These are phyloP conservation scores for Iselma pallidipennis DNA, from an alignment of 2,888 invertebrate species.

Conservation along the genomic window DNA sequence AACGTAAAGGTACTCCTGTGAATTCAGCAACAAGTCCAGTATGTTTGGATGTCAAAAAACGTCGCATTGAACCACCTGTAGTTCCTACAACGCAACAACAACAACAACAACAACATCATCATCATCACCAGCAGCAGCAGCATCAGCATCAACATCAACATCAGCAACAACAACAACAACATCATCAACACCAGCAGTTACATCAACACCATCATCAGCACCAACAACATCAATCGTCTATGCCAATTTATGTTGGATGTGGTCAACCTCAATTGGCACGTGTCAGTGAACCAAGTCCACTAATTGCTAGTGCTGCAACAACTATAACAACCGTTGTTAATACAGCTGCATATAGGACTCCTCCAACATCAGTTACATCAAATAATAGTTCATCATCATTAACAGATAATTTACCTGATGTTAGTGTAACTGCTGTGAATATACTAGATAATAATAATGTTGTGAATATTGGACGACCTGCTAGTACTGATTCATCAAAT, in stretches of 20 bases:
- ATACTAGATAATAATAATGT: slow-evolving; percentile 55
- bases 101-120: slow-evolving; percentile 31
- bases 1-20: slow-evolving; percentile 64
- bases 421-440: slow-evolving; percentile 55
- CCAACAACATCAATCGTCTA: slow-evolving; percentile 39
- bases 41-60: slow-evolving; percentile 66
- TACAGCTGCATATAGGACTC: slow-evolving; percentile 60
- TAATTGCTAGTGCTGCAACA: slow-evolving; percentile 70
- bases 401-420: slow-evolving; percentile 50
- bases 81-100: slow-evolving; percentile 20
- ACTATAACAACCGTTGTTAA: slow-evolving; percentile 72
- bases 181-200: slow-evolving; percentile 25
- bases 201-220: slow-evolving; percentile 33
- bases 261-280: slow-evolving; percentile 59
- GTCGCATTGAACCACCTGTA: slow-evolving; percentile 60
- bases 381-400: slow-evolving; percentile 37
- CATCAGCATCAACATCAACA: slow-evolving; percentile 31
- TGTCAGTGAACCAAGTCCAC: slow-evolving; percentile 68
- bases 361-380: slow-evolving; percentile 33
- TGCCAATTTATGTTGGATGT: slow-evolving; percentile 49
- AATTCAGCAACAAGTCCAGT: slow-evolving; percentile 58
- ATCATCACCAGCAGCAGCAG: slow-evolving; percentile 34
- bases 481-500: slow-evolving; percentile 58
- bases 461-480: slow-evolving; percentile 61
- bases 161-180: slow-evolving; percentile 28